Evolutionary conservation across 2,888 invertebrate genomes (phyloP).

Genomic region (Hydrotaea cyrtoneurina): DNA sequence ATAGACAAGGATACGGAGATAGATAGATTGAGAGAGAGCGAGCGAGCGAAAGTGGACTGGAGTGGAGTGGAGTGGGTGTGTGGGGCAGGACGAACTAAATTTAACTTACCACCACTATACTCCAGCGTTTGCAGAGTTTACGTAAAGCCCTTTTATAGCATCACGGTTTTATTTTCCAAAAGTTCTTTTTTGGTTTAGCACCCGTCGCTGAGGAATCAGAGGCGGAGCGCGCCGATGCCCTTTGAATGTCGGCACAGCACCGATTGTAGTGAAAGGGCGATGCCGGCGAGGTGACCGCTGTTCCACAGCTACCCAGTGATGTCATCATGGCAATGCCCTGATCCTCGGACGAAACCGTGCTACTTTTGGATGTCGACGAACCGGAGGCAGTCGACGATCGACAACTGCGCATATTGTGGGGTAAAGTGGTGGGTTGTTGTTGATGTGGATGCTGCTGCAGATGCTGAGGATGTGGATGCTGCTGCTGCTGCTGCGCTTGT

Average conservation of each 20-base stretch:
- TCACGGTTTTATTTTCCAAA: constrained; percentile 81
- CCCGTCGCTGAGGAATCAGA: constrained; percentile 74
- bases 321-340: constrained; percentile 78
- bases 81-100: constrained; percentile 25
- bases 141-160: constrained; percentile 78
- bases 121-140: constrained; percentile 76
- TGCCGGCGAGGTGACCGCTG: constrained; percentile 61
- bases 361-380: constrained; percentile 80
- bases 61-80: background rate
- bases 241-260: constrained; percentile 78
- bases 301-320: constrained; percentile 65
- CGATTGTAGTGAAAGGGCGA: constrained; percentile 79
- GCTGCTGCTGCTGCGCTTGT: constrained; percentile 31
- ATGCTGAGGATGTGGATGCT: constrained; percentile 66
- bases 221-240: constrained; percentile 76
- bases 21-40: background rate
- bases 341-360: constrained; percentile 80
- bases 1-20: constrained; percentile 12
- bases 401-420: constrained; percentile 79
- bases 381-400: constrained; percentile 80
- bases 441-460: constrained; percentile 56
- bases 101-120: constrained; percentile 79
- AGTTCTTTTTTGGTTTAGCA: constrained; percentile 80
- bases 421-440: constrained; percentile 75
- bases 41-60: constrained; percentile 10